Conservation (phyloP, 2,113 vertebrate species). For the Pelecanoides urinatrix region DNA sequence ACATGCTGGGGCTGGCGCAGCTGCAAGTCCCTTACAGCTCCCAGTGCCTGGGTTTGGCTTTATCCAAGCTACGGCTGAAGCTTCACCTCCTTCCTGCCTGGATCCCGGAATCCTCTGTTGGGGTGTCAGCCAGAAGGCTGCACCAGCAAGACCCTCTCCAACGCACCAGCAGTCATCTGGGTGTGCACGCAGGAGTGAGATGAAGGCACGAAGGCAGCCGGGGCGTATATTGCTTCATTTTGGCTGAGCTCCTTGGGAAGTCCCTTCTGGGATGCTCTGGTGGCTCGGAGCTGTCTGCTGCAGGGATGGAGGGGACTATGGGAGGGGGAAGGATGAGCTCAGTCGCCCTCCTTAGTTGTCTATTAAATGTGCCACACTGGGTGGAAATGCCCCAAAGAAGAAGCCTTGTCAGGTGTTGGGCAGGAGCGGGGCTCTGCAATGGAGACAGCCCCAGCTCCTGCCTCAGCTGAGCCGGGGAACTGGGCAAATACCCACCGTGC, state of each 20-base stretch:
- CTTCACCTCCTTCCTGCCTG: background rate
- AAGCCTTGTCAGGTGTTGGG: background rate
- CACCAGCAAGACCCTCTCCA: background rate
- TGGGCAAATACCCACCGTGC: accelerated
- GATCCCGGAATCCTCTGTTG: background rate
- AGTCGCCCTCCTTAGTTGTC: background rate
- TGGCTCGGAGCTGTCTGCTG: background rate
- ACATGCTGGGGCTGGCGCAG: background rate
- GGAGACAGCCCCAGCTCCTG: background rate
- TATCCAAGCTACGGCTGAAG: background rate
- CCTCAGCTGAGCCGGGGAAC: accelerated
- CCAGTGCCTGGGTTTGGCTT: background rate
- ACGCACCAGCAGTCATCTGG: background rate
- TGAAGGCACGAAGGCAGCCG: background rate
- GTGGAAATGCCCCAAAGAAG: background rate
- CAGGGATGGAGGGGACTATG: background rate
- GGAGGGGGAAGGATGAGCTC: background rate
- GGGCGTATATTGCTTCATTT: background rate
- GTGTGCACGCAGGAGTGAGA: background rate
- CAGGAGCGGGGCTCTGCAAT: background rate
- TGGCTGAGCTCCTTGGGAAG: background rate
- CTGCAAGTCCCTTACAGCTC: background rate
- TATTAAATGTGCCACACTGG: background rate
- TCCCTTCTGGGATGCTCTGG: background rate
- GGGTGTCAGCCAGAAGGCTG: background rate